Conservation (phyloP, 2,888 invertebrate species). For the Chymomyza caudatula region DNA sequence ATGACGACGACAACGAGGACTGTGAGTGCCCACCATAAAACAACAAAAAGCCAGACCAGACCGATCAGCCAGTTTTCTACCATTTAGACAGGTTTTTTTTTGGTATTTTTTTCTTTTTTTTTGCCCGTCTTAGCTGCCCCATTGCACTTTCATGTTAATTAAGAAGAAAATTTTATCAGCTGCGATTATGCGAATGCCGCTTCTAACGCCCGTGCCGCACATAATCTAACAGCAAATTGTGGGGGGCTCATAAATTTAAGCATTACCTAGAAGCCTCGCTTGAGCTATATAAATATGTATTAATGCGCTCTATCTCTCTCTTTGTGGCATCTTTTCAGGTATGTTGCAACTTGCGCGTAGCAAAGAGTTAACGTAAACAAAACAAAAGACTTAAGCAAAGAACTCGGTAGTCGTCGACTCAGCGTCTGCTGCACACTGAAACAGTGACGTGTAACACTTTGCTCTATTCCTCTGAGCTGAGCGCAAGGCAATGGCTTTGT, state of each 20-base stretch:
- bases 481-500: slow-evolving; percentile 71
- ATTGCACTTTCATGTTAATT: slow-evolving; percentile 68
- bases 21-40: not conserved
- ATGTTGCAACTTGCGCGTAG: slow-evolving; percentile 46
- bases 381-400: slow-evolving; percentile 72
- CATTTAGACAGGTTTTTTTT: slow-evolving; percentile 2
- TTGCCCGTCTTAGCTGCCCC: slow-evolving; percentile 11
- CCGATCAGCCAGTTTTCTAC: slow-evolving; percentile 25
- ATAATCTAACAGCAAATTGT: not conserved
- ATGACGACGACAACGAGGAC: slow-evolving; percentile 33
- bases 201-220: slow-evolving; percentile 31
- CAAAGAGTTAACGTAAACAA: slow-evolving; percentile 20
- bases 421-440: not conserved
- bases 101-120: not conserved
- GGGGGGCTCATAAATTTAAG: not conserved
- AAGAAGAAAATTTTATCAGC: slow-evolving; percentile 62
- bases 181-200: slow-evolving; percentile 54
- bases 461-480: no score
- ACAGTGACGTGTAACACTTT: not conserved
- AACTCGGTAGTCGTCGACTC: slow-evolving; percentile 25
- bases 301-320: slow-evolving; percentile 11
- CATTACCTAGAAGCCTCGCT: not conserved
- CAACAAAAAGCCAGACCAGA: not conserved
- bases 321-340: slow-evolving; percentile 48
- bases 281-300: not conserved